These are phyloP conservation scores for Alectura lathami DNA, from an alignment of 2,113 vertebrate species.

Conservation along the genomic window DNA sequence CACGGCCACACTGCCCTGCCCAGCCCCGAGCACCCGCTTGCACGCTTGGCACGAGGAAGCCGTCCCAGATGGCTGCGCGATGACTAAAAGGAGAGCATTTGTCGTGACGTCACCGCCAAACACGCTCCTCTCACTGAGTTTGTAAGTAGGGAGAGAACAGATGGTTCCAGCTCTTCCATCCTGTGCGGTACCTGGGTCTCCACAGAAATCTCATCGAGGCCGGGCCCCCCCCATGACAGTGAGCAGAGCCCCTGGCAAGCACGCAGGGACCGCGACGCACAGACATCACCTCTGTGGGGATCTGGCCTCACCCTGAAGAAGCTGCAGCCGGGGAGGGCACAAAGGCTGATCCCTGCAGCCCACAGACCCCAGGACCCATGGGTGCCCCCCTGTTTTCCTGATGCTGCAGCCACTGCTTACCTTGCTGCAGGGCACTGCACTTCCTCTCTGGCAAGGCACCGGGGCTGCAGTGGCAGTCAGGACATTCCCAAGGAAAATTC, in stretches of 20 bases:
- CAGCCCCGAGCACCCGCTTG: not conserved
- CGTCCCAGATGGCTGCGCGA: slow-evolving; percentile 47
- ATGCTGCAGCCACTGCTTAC: not conserved
- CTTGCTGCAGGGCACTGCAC: accelerated
- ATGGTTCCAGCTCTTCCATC: slow-evolving; percentile 43
- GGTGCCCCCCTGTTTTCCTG: not conserved
- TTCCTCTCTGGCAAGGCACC: not conserved
- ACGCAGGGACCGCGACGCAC: accelerated
- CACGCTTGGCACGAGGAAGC: slow-evolving; percentile 36
- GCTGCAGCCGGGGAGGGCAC: not conserved
- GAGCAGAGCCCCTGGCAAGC: not conserved
- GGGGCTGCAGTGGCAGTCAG: accelerated
- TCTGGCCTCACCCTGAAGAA: not conserved
- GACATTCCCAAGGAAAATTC: not conserved
- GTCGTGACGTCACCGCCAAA: slow-evolving; percentile 34
- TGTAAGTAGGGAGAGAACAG: slow-evolving; percentile 68
- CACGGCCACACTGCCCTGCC: not conserved
- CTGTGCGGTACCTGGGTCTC: slow-evolving; percentile 47
- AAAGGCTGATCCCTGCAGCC: not conserved
- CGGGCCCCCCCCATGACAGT: not conserved
- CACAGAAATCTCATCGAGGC: slow-evolving; percentile 13
- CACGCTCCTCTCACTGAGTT: slow-evolving; percentile 7
- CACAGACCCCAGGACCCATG: not conserved
- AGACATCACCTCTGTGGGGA: not conserved
- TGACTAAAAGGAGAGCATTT: slow-evolving; percentile 31